Evolutionary conservation across 1,140 invertebrate genomes (phyloP), one percentile per base, ranked within the genome.

Genomic region (Drosophila miranda): DNA sequence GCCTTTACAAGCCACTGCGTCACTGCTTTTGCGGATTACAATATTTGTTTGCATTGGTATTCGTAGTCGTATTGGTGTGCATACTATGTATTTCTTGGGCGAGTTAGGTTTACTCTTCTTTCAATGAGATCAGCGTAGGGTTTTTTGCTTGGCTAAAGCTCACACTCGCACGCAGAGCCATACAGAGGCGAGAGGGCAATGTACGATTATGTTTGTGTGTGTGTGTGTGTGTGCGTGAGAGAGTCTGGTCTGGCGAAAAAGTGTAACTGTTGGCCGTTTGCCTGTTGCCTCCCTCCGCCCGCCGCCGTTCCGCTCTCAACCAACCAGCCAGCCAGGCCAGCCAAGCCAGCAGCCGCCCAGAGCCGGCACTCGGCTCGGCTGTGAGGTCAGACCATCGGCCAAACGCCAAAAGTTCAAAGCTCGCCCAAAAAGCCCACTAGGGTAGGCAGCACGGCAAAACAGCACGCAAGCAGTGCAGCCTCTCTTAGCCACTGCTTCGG

Each of bases 71-170:
- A 8, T 11, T 28, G 54, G 19, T 51, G 19, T 51, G 63, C 68
- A 72, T 41, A 38, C 11, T 13, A 26, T 26, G 23, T 26, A 26
- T 26, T 26, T 13, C 34, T 38, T 38, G 34, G 3, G 34, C 11
- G 11, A 38, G 34, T 13, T 13, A 11, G 34, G 60, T 49, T 52
- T 68, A 41, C 57, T 67, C 59, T 79, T 76, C 60, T 72, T 84
- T 84, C 73, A 86, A 86, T 84, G 81, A 84, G 77, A 86, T 84
- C 80, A 84, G 80, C 77, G 80, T 69, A 73, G 52, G 50, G 48
- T 64, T 84, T 80, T 44, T 34, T 38, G 45, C 42, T 43, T 30
- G 50, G 61, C 61, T 48, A 67, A 52, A 64, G 48, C 45, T 26
- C 38, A 57, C 45, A 48, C 63, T 30, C 64, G 28, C 28, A 8